Evolutionary conservation across 2,888 invertebrate genomes (phyloP).

Genomic region (Calameuta filiformis): DNA sequence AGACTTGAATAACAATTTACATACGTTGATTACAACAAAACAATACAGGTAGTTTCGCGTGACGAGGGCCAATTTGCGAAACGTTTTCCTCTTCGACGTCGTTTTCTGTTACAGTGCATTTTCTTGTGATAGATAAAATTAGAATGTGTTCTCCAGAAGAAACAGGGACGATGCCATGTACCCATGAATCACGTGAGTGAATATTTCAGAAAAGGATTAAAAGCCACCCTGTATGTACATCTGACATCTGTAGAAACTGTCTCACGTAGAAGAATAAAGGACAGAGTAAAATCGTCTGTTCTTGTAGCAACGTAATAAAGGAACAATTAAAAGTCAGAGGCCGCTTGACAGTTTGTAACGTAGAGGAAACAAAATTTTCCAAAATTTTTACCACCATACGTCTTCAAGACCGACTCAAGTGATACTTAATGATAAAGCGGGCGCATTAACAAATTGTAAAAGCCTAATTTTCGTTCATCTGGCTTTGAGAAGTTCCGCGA

Average conservation of each 20-base stretch:
- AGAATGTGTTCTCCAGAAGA: neutral
- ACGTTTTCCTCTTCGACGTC: neutral
- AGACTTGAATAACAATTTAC: neutral
- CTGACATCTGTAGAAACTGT: neutral
- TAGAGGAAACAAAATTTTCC: neutral
- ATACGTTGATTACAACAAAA: neutral
- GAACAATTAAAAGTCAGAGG: neutral
- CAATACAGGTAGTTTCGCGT: neutral
- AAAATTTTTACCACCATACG: neutral
- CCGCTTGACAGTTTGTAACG: no score
- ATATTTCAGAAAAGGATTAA: neutral
- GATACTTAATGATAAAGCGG: neutral
- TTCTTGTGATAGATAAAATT: neutral
- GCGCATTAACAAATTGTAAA: neutral
- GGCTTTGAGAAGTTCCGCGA: conserved; percentile 14
- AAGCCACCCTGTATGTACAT: neutral
- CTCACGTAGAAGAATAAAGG: neutral
- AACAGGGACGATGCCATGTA: neutral
- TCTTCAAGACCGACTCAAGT: neutral
- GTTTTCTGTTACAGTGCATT: neutral
- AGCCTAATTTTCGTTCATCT: neutral
- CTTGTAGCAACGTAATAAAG: neutral
- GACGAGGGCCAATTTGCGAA: neutral
- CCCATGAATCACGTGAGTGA: neutral
- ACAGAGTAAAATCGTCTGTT: neutral